These are phyloP conservation scores for Lochmaea capreae DNA, from an alignment of 2,888 invertebrate species.

Conservation along the genomic window DNA sequence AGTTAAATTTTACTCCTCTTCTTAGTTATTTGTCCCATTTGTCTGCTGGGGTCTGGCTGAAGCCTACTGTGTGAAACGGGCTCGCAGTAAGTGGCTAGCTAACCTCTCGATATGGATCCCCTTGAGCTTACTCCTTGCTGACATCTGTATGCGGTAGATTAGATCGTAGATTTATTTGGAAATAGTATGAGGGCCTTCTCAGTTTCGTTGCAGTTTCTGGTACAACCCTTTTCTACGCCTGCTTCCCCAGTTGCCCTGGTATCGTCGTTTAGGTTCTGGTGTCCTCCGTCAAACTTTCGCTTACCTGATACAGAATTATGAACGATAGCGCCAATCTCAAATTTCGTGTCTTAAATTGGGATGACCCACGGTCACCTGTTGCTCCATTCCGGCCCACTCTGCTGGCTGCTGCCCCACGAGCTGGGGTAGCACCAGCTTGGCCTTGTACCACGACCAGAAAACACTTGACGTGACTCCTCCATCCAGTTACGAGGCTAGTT, in stretches of 20 bases:
- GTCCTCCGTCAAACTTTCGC: too few relatives aligned
- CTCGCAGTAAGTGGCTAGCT: too few relatives aligned
- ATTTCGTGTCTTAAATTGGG: constrained; percentile 51
- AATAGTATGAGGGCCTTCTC: too few relatives aligned
- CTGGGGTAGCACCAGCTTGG: constrained; percentile 85
- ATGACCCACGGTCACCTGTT: constrained; percentile 82
- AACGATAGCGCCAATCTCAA: constrained; percentile 47
- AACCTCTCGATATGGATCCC: too few relatives aligned
- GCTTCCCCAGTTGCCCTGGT: too few relatives aligned
- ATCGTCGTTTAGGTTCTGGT: too few relatives aligned
- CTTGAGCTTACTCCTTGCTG: too few relatives aligned
- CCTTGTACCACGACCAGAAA: constrained; percentile 79
- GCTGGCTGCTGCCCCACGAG: constrained; percentile 79
- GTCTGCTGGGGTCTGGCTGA: too few relatives aligned
- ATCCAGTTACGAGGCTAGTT: constrained; percentile 78
- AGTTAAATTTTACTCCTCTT: background rate
- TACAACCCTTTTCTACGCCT: background rate
- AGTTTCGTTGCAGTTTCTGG: background rate
- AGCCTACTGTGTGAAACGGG: too few relatives aligned
- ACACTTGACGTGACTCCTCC: constrained; percentile 64
- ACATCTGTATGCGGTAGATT: too few relatives aligned
- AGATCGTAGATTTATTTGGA: too few relatives aligned
- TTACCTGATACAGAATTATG: constrained; percentile 43
- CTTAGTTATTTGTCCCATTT: background rate
- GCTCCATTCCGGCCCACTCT: constrained; percentile 81